These are phyloP conservation scores for Lottia scabra DNA, from an alignment of 2,888 invertebrate species.

Conservation along the genomic window DNA sequence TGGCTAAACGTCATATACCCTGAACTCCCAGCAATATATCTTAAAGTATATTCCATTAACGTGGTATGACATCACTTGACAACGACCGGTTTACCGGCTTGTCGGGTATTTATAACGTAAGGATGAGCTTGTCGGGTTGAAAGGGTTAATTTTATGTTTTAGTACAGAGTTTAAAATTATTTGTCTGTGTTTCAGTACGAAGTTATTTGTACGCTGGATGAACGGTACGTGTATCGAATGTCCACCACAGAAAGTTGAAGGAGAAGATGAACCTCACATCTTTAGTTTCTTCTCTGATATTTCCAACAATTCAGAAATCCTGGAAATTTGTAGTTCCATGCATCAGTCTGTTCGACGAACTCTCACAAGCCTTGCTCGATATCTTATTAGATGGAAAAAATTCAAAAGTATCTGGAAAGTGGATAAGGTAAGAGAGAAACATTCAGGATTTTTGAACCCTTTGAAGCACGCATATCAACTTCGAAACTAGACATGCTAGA, in stretches of 20 bases:
- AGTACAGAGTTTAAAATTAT: too few relatives aligned
- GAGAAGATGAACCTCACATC: slow-evolving; percentile 75
- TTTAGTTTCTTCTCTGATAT: slow-evolving; percentile 87
- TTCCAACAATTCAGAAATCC: slow-evolving; percentile 78
- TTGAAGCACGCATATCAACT: too few relatives aligned
- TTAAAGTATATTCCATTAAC: too few relatives aligned
- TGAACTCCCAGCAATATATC: too few relatives aligned
- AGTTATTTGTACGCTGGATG: slow-evolving; percentile 88
- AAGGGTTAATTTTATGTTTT: too few relatives aligned
- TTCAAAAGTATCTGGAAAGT: slow-evolving; percentile 67
- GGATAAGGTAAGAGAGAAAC: slow-evolving; percentile 61
- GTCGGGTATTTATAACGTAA: too few relatives aligned
- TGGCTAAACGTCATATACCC: too few relatives aligned
- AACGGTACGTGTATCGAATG: slow-evolving; percentile 82
- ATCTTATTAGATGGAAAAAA: slow-evolving; percentile 73
- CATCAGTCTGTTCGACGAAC: slow-evolving; percentile 78
- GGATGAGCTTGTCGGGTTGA: too few relatives aligned
- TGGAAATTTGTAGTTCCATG: slow-evolving; percentile 77
- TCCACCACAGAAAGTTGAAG: slow-evolving; percentile 75
- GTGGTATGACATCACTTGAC: too few relatives aligned
- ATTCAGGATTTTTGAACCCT: not conserved
- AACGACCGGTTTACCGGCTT: too few relatives aligned
- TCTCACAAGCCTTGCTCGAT: slow-evolving; percentile 77
- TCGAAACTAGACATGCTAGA: too few relatives aligned
- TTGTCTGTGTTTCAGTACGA: slow-evolving; percentile 73